phyloP scores from a whole-genome alignment of 2,113 vertebrate species.

The Micromys minutus region DNA sequence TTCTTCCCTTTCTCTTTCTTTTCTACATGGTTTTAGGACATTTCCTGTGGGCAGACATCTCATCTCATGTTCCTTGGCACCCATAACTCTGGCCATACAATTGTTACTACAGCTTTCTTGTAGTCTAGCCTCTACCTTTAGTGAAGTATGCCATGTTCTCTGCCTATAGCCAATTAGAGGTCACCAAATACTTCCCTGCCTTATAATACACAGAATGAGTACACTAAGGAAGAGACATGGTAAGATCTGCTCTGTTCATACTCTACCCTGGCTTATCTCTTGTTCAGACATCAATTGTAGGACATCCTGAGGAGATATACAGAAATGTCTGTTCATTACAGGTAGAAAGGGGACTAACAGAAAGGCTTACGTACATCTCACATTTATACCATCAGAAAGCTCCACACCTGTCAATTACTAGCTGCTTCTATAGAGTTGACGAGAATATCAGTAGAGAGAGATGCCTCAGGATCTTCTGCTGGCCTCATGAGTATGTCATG shows the following conservation, averaged over 20 bases:
- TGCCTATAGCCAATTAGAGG: too few relatives aligned
- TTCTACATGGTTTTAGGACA: too few relatives aligned
- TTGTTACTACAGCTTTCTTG: background rate
- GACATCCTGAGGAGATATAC: background rate
- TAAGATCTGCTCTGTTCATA: background rate
- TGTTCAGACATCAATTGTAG: background rate
- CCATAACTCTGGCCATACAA: background rate
- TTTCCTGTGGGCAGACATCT: too few relatives aligned
- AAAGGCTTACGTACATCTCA: background rate
- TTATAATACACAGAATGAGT: background rate
- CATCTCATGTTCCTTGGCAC: background rate
- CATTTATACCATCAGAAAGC: background rate
- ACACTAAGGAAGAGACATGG: background rate
- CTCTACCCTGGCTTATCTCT: background rate
- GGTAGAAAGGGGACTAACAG: background rate
- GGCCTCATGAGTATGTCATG: background rate
- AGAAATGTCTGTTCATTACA: background rate
- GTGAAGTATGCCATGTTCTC: background rate
- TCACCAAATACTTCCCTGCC: background rate
- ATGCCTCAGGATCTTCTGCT: background rate
- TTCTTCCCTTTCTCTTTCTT: too few relatives aligned
- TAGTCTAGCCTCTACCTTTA: background rate
- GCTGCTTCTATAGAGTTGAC: background rate
- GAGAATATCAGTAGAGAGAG: background rate
- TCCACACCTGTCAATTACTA: background rate